Evolutionary conservation across 1,140 invertebrate species (phyloP).

Genomic region (Euura saliciscinereae): DNA sequence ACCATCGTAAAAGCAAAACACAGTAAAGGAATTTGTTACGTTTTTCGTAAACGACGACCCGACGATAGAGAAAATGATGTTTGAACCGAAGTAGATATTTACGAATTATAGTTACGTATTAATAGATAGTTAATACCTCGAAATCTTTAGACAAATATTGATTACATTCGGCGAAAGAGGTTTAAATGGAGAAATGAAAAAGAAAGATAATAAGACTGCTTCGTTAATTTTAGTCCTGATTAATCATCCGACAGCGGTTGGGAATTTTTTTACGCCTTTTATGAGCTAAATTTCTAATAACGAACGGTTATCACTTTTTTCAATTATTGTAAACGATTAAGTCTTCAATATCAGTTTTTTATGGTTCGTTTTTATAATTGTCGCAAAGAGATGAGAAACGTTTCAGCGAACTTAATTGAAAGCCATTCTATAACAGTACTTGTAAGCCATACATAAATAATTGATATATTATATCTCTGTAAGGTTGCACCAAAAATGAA

Average conservation of each 20-base stretch:
- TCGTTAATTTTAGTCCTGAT: background rate
- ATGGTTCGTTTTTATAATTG: too few species aligned
- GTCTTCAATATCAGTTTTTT: too few species aligned
- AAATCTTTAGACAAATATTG: background rate
- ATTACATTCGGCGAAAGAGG: background rate
- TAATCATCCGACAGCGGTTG: background rate
- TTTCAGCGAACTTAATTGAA: too few species aligned
- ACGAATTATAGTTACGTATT: background rate
- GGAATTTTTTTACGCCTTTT: background rate
- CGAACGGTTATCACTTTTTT: too few species aligned
- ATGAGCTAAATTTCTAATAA: background rate
- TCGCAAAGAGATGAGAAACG: too few species aligned
- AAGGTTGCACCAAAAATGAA: background rate
- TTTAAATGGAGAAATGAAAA: background rate
- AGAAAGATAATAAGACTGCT: background rate
- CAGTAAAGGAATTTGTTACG: slow-evolving; percentile 39
- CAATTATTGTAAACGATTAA: too few species aligned
- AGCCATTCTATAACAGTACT: too few species aligned
- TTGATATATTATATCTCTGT: background rate
- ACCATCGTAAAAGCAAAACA: slow-evolving; percentile 57
- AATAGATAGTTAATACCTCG: background rate
- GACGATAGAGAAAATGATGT: background rate
- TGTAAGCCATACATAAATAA: background rate
- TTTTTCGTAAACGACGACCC: background rate
- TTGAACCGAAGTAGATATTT: background rate